Base-by-base conservation (phyloP, 2,888 invertebrate genomes). In the Aporophyla lueneburgensis region DNA sequence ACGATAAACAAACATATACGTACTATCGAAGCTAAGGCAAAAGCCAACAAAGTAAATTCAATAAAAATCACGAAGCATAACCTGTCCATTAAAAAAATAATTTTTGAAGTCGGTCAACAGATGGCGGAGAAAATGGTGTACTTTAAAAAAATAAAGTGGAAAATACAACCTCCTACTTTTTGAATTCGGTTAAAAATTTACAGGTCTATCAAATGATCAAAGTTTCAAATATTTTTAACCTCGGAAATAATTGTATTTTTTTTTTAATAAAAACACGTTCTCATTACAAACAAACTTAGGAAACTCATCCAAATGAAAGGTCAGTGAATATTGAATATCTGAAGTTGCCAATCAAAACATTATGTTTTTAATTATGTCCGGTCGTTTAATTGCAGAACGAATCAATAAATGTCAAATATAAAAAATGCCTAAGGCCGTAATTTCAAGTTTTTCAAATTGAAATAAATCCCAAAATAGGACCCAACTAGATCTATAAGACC, bases 271-370 rank as follows among this genome's bases (percentile, higher is more conserved):
- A 33, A 66, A 19, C 24, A 58, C 40, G 16, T 16, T 46, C 1
- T 43, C 4, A 27, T 21, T 27, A 16, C 7, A 27, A 21, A 49
- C 5, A 24, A 59, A 49, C 12, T 53, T 53, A 19, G 7, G 12
- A 46, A 53, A 12, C 33, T 21, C 16, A 46, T 14, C 5, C 1
- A 69, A 53, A 53, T 12, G 21, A n/a, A n/a, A 74, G 58, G 75
- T 75, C 63, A 53, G 12, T 24, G 62, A 75, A 65, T 40, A 40
- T 75, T 76, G 21, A 65, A 76, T 49, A 24, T 19, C 46, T 53
- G 76, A 76, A 46, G 19, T 65, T 5, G 14, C 27, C 12, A 63
- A 21, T 74, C 12, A 54, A n/a, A 54, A n/a, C 24, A 2, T 10
- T 0, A n/a, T 24, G 12, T 33, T 43, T 24, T 43, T 6, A 9